Conservation (phyloP, 1,140 invertebrate species). For the Aleiodes sp. region DNA sequence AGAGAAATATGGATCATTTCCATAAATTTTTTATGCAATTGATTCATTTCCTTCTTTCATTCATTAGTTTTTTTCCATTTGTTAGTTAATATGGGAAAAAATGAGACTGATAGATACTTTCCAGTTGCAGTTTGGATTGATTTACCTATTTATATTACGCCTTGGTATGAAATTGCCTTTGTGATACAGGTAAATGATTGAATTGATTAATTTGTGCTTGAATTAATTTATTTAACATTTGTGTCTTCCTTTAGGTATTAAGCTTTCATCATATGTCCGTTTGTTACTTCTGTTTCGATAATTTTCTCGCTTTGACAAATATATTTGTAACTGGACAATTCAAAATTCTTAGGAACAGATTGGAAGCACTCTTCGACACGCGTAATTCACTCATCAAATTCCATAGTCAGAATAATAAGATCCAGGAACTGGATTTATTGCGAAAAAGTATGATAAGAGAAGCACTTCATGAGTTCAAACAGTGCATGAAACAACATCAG, state of each 20-base stretch:
- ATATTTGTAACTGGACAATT: slow-evolving; percentile 27
- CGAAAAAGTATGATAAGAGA: no score
- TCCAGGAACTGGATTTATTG: no score
- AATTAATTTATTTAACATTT: neutral
- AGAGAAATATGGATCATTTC: no score
- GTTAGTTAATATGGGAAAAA: neutral
- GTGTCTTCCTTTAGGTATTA: slow-evolving; percentile 8
- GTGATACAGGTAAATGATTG: neutral
- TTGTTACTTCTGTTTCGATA: slow-evolving; percentile 34
- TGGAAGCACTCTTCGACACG: neutral
- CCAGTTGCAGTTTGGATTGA: neutral
- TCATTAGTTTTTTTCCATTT: neutral
- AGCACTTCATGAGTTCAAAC: neutral
- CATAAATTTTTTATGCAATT: neutral
- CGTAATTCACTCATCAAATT: no score
- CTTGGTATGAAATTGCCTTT: neutral
- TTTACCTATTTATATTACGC: neutral
- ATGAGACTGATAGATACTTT: neutral
- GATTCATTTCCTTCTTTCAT: neutral
- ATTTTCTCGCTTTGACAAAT: slow-evolving; percentile 15
- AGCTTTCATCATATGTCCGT: slow-evolving; percentile 18
- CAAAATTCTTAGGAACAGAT: slow-evolving; percentile 22
- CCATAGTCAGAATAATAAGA: no score
- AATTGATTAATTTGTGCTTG: neutral
- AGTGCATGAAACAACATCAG: neutral